Conservation (phyloP, 2,113 vertebrate genomes). For the Prunella fulvescens region DNA sequence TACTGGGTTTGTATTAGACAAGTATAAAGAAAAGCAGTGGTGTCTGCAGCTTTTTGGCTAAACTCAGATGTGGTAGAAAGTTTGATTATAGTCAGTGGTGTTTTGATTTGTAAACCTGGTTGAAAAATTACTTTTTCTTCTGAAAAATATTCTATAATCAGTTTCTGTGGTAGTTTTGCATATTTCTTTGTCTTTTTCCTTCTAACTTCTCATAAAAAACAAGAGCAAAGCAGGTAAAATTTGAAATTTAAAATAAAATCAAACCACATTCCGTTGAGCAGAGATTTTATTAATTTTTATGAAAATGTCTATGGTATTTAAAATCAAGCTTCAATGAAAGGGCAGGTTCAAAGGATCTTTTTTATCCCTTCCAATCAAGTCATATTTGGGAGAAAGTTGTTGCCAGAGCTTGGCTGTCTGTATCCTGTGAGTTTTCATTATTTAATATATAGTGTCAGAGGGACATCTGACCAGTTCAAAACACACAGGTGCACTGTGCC, state of each 20-base stretch:
- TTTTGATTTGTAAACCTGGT: neutral
- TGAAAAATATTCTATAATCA: neutral
- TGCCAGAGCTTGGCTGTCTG: neutral
- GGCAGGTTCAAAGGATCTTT: neutral
- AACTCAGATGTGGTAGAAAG: neutral
- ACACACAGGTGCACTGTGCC: neutral
- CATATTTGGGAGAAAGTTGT: neutral
- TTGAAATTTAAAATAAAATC: neutral
- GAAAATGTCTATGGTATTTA: neutral
- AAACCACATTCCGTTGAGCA: accelerated
- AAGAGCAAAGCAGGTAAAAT: neutral
- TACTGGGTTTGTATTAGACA: accelerated
- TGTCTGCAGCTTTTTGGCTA: neutral
- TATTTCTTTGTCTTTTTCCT: neutral
- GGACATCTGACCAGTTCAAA: neutral
- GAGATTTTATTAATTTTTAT: neutral
- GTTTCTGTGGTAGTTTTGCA: neutral
- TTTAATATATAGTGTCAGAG: neutral
- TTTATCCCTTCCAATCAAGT: neutral
- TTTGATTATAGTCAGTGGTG: neutral
- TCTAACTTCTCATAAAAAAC: neutral
- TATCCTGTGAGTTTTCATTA: neutral
- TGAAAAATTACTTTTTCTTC: neutral
- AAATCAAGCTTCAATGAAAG: neutral
- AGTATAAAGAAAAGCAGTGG: neutral